Evolutionary conservation across 2,888 invertebrate genomes (phyloP).

Genomic region (Tenthredo livida): DNA sequence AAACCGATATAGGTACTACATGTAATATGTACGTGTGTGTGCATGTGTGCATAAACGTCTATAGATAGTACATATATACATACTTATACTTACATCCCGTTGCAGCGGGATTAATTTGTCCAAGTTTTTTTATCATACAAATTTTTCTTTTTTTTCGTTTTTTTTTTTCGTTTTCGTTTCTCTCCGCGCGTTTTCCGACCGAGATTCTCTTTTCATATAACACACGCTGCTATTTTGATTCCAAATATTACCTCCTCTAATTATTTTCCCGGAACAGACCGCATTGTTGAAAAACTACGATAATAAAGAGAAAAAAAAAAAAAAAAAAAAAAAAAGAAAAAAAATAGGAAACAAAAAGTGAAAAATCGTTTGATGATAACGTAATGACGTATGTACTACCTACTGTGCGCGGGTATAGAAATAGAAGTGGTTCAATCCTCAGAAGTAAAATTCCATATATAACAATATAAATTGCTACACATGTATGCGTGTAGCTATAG

Average conservation of each 20-base stretch:
- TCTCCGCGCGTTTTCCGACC: neutral
- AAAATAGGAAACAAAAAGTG: no score
- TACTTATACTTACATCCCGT: neutral
- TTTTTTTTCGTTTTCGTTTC: neutral
- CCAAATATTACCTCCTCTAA: neutral
- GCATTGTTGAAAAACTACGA: neutral
- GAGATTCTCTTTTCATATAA: neutral
- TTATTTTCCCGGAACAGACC: neutral
- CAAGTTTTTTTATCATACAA: neutral
- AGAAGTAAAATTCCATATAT: neutral
- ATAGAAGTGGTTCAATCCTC: neutral
- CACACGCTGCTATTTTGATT: neutral
- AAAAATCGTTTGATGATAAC: no score
- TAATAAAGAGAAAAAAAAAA: no score
- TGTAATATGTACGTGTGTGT: neutral
- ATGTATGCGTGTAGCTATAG: neutral
- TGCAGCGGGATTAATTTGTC: neutral
- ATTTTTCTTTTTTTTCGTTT: neutral
- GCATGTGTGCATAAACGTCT: neutral
- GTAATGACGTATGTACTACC: no score
- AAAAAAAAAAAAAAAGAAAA: no score
- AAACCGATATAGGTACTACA: no score
- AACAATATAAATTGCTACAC: neutral
- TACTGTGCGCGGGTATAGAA: no score
- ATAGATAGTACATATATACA: neutral